Evolutionary conservation across 2,113 vertebrate genomes (phyloP), one percentile per base, ranked within the genome.

Genomic region (Trichechus manatus): DNA sequence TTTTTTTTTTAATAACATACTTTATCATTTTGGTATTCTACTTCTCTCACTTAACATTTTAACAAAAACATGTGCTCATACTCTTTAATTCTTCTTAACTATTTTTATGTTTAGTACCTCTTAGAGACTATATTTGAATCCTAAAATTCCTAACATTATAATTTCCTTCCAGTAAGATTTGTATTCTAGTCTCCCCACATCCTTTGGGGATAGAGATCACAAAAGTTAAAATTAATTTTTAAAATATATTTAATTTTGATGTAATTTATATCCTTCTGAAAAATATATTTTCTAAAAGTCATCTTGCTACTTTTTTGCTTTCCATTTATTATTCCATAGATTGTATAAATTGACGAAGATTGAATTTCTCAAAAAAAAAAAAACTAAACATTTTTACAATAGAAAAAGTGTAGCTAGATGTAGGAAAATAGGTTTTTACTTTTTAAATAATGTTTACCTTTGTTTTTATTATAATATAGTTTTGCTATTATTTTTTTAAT

Each of bases 271-370:
- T 92, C 87, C n/a, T 83, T 93, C 13, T 68, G 59, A 6, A 39
- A 86, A 74, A 59, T 75, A 68, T 79, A 79, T 66, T 56, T 97
- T 80, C 89, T 91, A 90, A 94, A 90, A 95, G 15, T n/a, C 47
- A 94, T 33, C 81, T 59, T 63, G n/a, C 80, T 92, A 68, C 83
- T 72, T 63, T 85, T 87, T 84, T 90, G 56, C 47, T 90, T 95
- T 87, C 93, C 70, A 87, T 63, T 74, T 75, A 87, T 78, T 70
- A 93, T 31, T 89, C 83, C 39, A 39, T 70, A 79, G 47, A 47
- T 47, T 88, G 88, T 6, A 88, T 91, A 79, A 96, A 89, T 78
- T 23, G 44, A 89, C 27, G 66, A 86, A 61, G 75, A 95, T 31
- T 13, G 31, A 70, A 56, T 75, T n/a, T 86, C 23, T 93, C 44